phyloP scores from a whole-genome alignment of 2,888 invertebrate genomes.

The Apodemia mormo region DNA sequence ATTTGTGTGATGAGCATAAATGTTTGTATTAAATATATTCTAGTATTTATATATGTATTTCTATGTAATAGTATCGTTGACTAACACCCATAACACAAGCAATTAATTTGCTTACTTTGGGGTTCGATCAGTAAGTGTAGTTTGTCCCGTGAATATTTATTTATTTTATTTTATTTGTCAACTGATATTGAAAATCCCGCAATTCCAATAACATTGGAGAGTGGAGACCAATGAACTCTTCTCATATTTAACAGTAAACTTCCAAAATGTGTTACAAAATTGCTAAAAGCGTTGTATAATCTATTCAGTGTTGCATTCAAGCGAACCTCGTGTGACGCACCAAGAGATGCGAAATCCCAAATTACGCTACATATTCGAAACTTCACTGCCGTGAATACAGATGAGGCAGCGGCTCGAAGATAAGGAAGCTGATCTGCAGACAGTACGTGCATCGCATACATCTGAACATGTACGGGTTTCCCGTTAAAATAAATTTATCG shows the following conservation, averaged over 20 bases:
- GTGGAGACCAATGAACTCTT: no score
- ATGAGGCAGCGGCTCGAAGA: conserved; percentile 11
- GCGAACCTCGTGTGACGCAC: neutral
- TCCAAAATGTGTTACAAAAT: neutral
- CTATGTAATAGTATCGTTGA: no score
- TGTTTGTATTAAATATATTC: no score
- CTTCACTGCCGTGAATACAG: neutral
- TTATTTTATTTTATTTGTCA: no score
- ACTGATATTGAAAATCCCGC: no score
- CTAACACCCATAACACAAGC: no score
- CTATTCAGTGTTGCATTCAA: neutral
- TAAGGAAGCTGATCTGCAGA: conserved; percentile 13
- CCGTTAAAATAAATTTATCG: conserved; percentile 15
- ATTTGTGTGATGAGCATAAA: no score
- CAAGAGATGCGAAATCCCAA: conserved; percentile 12
- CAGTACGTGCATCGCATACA: neutral
- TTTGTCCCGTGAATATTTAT: no score
- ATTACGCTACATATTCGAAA: conserved; percentile 15
- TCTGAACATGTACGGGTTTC: conserved; percentile 2
- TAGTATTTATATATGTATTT: no score
- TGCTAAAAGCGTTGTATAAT: neutral
- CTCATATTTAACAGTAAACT: neutral
- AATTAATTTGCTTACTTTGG: no score
- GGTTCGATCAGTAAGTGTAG: no score
- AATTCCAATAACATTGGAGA: no score